phyloP scores from a whole-genome alignment of 2,113 vertebrate species.

The Setophaga kirtlandii region DNA sequence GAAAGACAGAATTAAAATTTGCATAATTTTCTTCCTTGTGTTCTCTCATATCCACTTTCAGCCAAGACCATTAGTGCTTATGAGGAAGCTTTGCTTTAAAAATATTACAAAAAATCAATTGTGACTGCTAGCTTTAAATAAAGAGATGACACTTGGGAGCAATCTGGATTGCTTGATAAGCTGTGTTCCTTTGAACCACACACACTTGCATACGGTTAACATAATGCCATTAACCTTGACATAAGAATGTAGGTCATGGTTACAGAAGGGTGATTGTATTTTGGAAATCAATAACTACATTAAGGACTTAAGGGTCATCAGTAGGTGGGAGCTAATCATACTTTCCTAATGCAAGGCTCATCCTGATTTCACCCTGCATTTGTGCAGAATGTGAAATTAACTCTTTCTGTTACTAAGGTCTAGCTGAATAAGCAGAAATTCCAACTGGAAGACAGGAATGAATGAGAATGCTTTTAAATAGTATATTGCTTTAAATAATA shows the following conservation, averaged over 20 bases:
- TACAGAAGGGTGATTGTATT: not conserved
- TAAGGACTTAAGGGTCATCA: not conserved
- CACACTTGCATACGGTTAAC: not conserved
- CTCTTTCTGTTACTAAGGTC: not conserved
- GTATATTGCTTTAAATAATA: not conserved
- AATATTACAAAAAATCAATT: not conserved
- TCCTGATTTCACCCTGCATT: not conserved
- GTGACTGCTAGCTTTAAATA: slow-evolving; percentile 12
- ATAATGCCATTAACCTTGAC: slow-evolving; percentile 54
- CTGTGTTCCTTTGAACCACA: not conserved
- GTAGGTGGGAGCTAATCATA: slow-evolving; percentile 2
- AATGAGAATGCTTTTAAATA: not conserved
- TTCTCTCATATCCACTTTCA: not conserved
- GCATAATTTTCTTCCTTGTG: slow-evolving; percentile 21
- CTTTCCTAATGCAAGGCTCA: not conserved
- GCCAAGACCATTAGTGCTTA: not conserved
- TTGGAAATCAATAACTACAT: not conserved
- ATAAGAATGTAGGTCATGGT: not conserved
- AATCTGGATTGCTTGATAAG: slow-evolving; percentile 19
- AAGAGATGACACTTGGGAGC: not conserved
- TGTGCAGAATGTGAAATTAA: not conserved
- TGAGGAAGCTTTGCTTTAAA: not conserved
- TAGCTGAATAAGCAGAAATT: not conserved
- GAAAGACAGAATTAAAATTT: slow-evolving; percentile 12
- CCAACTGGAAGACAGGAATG: not conserved